Conservation (phyloP, 2,113 vertebrate species). For the Salminus brasiliensis region DNA sequence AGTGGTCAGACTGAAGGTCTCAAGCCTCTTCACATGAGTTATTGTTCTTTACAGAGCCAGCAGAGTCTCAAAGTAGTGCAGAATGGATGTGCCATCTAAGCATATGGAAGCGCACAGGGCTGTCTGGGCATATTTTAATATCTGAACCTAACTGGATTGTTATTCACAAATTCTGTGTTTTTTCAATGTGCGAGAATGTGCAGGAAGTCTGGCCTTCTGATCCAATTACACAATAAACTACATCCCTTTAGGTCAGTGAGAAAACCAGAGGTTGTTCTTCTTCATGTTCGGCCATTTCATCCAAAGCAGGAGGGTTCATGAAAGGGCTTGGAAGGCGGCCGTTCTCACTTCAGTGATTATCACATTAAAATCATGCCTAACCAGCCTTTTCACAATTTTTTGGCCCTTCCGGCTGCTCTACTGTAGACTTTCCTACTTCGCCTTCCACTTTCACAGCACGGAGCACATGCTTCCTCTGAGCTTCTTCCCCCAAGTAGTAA, state of each 20-base stretch:
- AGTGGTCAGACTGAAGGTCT: slow-evolving; percentile 4
- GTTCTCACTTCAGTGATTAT: not conserved
- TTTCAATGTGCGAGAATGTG: no score
- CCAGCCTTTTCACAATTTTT: no score
- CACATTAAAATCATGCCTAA: not conserved
- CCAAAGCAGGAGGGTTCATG: not conserved
- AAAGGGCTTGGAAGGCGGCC: not conserved
- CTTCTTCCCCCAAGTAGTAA: not conserved
- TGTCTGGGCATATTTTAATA: not conserved
- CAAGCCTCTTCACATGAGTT: not conserved
- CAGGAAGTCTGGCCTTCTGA: no score
- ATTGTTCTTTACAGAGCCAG: not conserved
- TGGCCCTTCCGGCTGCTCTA: not conserved
- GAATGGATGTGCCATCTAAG: not conserved
- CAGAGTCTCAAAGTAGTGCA: not conserved
- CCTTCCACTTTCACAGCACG: not conserved
- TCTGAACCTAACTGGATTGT: not conserved
- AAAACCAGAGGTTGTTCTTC: not conserved
- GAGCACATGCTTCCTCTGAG: not conserved
- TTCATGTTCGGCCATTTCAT: not conserved
- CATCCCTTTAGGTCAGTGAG: not conserved
- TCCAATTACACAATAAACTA: not conserved
- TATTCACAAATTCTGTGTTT: not conserved
- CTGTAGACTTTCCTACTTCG: no score
- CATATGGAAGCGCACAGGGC: not conserved